Base-by-base conservation (phyloP, 2,113 vertebrate species). In the Xenopus laevis region DNA sequence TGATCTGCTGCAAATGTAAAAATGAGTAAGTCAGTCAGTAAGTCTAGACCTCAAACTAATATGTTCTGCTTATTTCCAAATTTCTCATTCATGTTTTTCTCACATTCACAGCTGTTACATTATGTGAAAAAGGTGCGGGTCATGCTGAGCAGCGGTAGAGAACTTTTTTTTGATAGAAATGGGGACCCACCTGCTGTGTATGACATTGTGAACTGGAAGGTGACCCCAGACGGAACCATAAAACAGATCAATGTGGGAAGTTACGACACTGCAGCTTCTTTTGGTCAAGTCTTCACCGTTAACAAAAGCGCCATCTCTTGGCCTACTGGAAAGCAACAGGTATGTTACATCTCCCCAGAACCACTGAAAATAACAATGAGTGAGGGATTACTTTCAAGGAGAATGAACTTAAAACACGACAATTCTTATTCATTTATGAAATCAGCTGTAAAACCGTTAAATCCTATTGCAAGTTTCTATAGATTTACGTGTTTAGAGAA, bases 151-250 rank as follows among this genome's bases (percentile, higher is more conserved):
- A 59, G 65, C 23, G 72, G 72, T 13, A 68, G 40, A n/a, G 72
- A 74, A 17, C 21, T 68, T 40, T 60, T 13, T 7, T 74, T 74
- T 52, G 65, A 74, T 52, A 16, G 50, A 16, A 74, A 67, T 66
- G 72, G 72, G 27, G 72, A 74, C 20, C 72, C 72, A 11, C 72
- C 72, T 8, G 44, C 72, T 4, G 21, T 74, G 27, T 74, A 74
- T 52, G 65, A 68, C 65, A 74, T 74, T 50, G 64, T 74, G 10
- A 74, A 68, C 40, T 74, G 64, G 72, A 63, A 74, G 21, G 4
- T 68, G 44, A 68, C 7, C 21, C 55, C 72, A 50, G 65, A 68
- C 9, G 33, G 50, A 6, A 8, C 16, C 15, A 68, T 74, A 33
- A 30, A 27, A 50, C 65, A 61, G 9, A 21, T 74, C 21, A 68